Conservation (phyloP, 2,888 invertebrate genomes). For the Caenorhabditis zanzibari region DNA sequence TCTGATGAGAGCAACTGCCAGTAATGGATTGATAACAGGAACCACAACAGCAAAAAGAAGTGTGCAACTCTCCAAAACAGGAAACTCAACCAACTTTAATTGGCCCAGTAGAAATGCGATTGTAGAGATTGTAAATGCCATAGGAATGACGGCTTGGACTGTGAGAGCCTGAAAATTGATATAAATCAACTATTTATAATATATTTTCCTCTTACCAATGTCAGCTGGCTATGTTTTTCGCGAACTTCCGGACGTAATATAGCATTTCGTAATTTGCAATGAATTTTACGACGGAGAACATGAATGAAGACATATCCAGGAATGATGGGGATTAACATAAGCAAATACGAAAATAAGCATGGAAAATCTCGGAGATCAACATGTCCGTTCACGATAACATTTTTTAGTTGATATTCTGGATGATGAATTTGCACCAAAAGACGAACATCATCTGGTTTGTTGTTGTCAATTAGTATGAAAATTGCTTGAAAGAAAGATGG, state of each 20-base stretch:
- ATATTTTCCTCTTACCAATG: conserved; percentile 21
- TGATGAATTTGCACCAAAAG: conserved; percentile 42
- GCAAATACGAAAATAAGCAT: conserved; percentile 40
- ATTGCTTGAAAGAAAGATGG: conserved; percentile 44
- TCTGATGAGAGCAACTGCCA: conserved; percentile 22
- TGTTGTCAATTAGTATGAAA: conserved; percentile 44
- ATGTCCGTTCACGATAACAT: conserved; percentile 44
- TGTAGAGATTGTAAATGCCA: conserved; percentile 13
- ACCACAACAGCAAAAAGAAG: conserved; percentile 38
- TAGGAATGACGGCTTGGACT: conserved; percentile 25
- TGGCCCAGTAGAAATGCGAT: conserved; percentile 18
- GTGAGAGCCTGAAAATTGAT: conserved; percentile 32
- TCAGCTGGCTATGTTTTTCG: conserved; percentile 50
- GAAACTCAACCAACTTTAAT: conserved; percentile 32
- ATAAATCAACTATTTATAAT: background rate
- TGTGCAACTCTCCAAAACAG: conserved; percentile 36
- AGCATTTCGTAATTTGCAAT: conserved; percentile 38
- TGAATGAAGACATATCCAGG: conserved; percentile 20
- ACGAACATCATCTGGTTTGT: conserved; percentile 50
- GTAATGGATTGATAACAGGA: conserved; percentile 35
- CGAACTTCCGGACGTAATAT: conserved; percentile 46
- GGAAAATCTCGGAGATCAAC: conserved; percentile 50
- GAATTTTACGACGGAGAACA: conserved; percentile 42
- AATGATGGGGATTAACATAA: conserved; percentile 38
- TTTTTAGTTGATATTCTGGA: conserved; percentile 37